A percentile compares a stretch with the other conserved stretches of the same genome.
Evolutionary conservation across 2,113 vertebrate genomes (phyloP).

Genomic region (Gymnocephalus cernua): DNA sequence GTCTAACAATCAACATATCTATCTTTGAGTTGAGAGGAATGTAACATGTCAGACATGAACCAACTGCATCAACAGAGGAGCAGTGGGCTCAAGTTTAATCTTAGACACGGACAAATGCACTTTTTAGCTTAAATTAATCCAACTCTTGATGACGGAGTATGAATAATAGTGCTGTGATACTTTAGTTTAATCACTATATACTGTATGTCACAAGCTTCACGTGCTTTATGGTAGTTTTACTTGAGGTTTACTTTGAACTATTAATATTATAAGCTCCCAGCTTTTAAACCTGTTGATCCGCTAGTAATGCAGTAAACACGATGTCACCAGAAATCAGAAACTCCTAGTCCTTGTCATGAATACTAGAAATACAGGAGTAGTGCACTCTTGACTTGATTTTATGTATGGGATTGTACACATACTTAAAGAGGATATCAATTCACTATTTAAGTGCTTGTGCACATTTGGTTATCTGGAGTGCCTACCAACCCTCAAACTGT

Average conservation of each 20-base stretch:
- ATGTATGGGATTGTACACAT: neutral
- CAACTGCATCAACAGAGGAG: neutral
- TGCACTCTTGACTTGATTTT: neutral
- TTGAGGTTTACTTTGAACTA: neutral
- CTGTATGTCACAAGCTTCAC: neutral
- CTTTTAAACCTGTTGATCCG: neutral
- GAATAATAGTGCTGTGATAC: constrained; percentile 13
- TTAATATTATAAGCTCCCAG: neutral
- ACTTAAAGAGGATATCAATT: no score
- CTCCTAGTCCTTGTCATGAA: neutral
- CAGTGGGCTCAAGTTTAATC: constrained; percentile 13
- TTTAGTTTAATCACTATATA: constrained; percentile 1
- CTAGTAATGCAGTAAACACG: neutral
- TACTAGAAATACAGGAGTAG: neutral
- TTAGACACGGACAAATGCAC: constrained; percentile 1
- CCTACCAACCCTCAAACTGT: no score
- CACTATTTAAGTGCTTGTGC: no score
- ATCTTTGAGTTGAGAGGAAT: neutral
- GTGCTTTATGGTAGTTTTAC: neutral
- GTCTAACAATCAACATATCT: neutral
- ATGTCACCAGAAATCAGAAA: neutral
- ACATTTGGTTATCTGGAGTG: no score
- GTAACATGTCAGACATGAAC: neutral
- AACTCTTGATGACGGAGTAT: neutral
- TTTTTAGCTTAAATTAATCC: neutral